phyloP scores from a whole-genome alignment of 2,113 vertebrate species.

The Lepisosteus oculatus region DNA sequence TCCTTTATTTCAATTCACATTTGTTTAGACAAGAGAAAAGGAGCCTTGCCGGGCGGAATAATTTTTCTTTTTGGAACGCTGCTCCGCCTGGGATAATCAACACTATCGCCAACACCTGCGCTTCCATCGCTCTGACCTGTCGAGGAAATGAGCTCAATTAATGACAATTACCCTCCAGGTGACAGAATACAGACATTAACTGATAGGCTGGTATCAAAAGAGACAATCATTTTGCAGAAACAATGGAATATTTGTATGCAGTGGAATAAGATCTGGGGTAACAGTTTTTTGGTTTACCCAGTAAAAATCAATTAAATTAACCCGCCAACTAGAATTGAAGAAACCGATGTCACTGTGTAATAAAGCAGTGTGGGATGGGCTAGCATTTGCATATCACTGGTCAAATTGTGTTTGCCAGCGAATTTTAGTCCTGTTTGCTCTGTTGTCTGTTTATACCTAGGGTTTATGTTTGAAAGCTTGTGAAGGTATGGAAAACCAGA shows the following conservation, averaged over 20 bases:
- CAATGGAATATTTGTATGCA: constrained; percentile 70
- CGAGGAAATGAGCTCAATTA: constrained; percentile 75
- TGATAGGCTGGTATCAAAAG: constrained; percentile 65
- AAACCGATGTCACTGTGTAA: constrained; percentile 39
- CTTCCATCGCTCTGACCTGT: constrained; percentile 67
- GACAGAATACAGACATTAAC: constrained; percentile 72
- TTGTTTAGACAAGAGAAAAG: constrained; percentile 65
- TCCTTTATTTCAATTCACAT: constrained; percentile 45
- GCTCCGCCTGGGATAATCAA: constrained; percentile 62
- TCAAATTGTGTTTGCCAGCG: too few relatives aligned
- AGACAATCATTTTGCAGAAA: constrained; percentile 57
- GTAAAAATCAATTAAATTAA: constrained; percentile 60
- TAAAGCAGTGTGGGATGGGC: constrained; percentile 32
- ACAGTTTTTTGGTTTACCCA: constrained; percentile 67
- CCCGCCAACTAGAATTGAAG: constrained; percentile 65
- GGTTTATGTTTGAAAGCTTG: too few relatives aligned
- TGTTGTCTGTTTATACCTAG: too few relatives aligned
- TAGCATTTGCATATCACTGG: too few relatives aligned
- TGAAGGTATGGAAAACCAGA: too few relatives aligned
- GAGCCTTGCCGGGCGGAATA: constrained; percentile 52
- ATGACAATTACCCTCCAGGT: constrained; percentile 78
- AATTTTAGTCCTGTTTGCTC: too few relatives aligned
- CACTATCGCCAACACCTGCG: constrained; percentile 74
- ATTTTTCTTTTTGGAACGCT: constrained; percentile 54
- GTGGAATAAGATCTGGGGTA: constrained; percentile 42